Conservation (phyloP, 2,797 vertebrate species). For the Sebastes baramenuke region DNA sequence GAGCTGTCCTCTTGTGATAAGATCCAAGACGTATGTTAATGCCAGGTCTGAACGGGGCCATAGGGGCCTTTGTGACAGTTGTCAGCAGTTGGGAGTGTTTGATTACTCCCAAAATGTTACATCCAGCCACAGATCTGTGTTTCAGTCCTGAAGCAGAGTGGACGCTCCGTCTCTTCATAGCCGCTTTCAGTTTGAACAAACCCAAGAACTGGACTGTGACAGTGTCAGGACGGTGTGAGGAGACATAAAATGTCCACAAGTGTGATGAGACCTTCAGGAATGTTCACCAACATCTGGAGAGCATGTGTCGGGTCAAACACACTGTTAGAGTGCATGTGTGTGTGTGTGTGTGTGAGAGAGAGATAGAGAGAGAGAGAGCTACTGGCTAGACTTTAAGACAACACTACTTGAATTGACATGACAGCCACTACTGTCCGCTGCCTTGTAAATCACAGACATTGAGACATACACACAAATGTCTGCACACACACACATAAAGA, state of each 20-base stretch:
- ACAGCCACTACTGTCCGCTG: constrained; percentile 58
- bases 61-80: not conserved
- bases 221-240: constrained; percentile 44
- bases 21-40: not conserved
- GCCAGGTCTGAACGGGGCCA: not conserved
- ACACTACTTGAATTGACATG: constrained; percentile 69
- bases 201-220: constrained; percentile 25
- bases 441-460: constrained; percentile 69
- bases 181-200: constrained; percentile 27
- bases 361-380: not conserved
- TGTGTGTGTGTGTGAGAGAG: constrained; percentile 8
- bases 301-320: constrained; percentile 71
- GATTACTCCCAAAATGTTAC: not conserved
- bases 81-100: not conserved
- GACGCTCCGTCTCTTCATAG: not conserved
- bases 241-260: constrained; percentile 53
- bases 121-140: not conserved
- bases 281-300: constrained; percentile 78
- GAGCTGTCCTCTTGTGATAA: not conserved
- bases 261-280: constrained; percentile 75
- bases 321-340: constrained; percentile 12
- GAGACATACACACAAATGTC: constrained; percentile 23
- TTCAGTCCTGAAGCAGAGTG: not conserved
- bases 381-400: constrained; percentile 80
- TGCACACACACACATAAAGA: constrained; percentile 20